phyloP scores from a whole-genome alignment of 2,888 invertebrate genomes.

The Tinea trinotella region DNA sequence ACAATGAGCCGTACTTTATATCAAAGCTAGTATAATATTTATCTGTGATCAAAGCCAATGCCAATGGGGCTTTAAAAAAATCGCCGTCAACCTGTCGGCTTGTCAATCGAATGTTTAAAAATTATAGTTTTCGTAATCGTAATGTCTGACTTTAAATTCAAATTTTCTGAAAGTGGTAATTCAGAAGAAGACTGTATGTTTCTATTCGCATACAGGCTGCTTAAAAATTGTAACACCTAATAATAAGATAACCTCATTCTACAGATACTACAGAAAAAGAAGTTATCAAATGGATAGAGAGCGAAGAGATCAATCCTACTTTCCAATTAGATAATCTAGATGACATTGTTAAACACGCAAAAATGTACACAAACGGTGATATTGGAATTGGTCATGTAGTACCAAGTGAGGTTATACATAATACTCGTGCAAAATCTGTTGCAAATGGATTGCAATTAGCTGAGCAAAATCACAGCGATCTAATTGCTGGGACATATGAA shows the following conservation, averaged over 20 bases:
- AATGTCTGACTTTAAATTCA: conserved; percentile 42
- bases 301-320: conserved; percentile 42
- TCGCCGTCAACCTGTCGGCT: background rate
- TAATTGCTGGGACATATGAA: conserved; percentile 84
- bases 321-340: conserved; percentile 41
- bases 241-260: background rate
- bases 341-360: conserved; percentile 41
- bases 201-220: background rate
- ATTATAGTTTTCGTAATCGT: background rate
- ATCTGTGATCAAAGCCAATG: background rate
- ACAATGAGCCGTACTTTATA: too few relatives aligned
- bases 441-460: conserved; percentile 60
- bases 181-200: conserved; percentile 25
- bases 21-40: too few relatives aligned
- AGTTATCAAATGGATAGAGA: conserved; percentile 35
- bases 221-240: background rate
- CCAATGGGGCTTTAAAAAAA: background rate
- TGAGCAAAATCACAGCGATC: conserved; percentile 79
- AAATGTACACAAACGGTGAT: conserved; percentile 54
- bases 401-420: conserved; percentile 40
- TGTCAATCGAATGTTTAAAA: background rate
- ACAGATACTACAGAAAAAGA: conserved; percentile 23
- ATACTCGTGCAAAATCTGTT: conserved; percentile 38
- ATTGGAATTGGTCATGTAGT: conserved; percentile 62
- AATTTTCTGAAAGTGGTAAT: conserved; percentile 35